These are phyloP conservation scores for Epicampocera succincta DNA, from an alignment of 2,888 invertebrate genomes.

Conservation along the genomic window DNA sequence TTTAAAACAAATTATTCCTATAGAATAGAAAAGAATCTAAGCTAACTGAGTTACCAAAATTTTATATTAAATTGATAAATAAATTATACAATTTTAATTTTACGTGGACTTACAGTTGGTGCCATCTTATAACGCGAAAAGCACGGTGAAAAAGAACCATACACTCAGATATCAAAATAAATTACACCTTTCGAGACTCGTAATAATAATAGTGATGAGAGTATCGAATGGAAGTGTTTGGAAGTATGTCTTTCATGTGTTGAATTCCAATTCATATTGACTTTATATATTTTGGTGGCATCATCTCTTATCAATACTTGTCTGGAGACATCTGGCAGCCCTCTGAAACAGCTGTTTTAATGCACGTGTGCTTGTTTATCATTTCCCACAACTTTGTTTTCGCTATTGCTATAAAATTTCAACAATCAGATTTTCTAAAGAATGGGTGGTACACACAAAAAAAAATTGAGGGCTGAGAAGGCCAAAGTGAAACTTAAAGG, in stretches of 20 bases:
- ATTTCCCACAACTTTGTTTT: too few species aligned
- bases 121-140: constrained; percentile 80
- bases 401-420: background rate
- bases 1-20: background rate
- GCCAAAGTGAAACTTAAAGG: constrained; percentile 94
- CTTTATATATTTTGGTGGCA: too few species aligned
- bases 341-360: background rate
- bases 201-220: background rate
- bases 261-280: too few species aligned
- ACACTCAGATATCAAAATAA: constrained; percentile 64
- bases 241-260: too few species aligned
- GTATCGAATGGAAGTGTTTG: constrained; percentile 38
- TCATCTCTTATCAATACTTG: too few species aligned
- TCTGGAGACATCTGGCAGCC: constrained; percentile 30
- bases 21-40: background rate
- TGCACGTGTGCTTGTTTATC: constrained; percentile 60
- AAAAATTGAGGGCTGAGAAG: constrained; percentile 91
- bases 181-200: constrained; percentile 59
- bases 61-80: background rate
- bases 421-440: background rate
- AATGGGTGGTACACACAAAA: constrained; percentile 84
- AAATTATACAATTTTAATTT: constrained; percentile 53
- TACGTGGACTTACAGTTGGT: constrained; percentile 80
- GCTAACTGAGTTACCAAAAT: background rate
- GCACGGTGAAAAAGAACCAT: constrained; percentile 79